Evolutionary conservation across 2,113 vertebrate genomes (phyloP).

Genomic region (Oncorhynchus kisutch): DNA sequence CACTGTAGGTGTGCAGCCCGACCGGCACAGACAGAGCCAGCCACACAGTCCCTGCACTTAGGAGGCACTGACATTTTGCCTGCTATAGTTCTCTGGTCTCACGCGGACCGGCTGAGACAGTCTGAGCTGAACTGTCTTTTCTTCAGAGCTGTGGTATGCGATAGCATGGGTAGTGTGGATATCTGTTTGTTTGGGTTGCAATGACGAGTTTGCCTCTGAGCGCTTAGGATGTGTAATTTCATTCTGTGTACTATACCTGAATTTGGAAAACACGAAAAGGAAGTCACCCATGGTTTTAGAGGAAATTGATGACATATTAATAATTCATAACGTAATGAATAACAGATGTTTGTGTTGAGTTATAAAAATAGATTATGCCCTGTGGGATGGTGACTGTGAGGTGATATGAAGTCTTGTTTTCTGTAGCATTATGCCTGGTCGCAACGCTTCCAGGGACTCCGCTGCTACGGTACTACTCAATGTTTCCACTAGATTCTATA

Average conservation of each 20-base stretch:
- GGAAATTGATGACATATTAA: background rate
- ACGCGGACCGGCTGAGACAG: background rate
- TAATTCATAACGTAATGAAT: constrained; percentile 1
- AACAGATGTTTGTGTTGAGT: background rate
- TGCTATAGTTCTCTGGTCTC: background rate
- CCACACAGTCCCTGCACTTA: constrained; percentile 19
- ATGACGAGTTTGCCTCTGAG: background rate
- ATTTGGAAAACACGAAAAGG: background rate
- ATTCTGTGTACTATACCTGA: no score
- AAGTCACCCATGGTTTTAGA: background rate
- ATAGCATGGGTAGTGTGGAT: background rate
- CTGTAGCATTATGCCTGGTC: constrained; percentile 24
- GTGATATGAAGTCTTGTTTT: constrained; percentile 16
- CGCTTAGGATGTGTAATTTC: no score
- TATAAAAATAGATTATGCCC: constrained; percentile 1
- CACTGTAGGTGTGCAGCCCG: no score
- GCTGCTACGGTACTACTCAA: background rate
- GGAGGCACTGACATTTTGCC: constrained; percentile 47
- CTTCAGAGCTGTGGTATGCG: background rate
- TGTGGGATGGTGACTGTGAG: background rate
- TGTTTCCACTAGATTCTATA: no score
- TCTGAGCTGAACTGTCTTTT: background rate
- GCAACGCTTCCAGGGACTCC: constrained; percentile 12
- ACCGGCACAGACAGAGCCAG: no score
- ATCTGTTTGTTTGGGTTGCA: background rate